Evolutionary conservation across 2,113 vertebrate genomes (phyloP).

Genomic region (Nanorana parkeri): DNA sequence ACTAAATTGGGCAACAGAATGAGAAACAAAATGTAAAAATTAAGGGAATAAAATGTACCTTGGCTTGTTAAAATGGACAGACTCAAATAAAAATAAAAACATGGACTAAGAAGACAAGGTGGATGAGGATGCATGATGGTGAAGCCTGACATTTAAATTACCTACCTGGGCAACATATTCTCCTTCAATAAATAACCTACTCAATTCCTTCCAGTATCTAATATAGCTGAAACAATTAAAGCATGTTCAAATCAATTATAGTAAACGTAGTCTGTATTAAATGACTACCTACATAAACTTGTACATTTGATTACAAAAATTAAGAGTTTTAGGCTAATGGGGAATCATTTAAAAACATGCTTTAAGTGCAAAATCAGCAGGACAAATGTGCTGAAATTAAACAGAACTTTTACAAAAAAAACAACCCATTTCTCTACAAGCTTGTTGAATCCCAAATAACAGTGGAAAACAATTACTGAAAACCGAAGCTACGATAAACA

Average conservation of each 20-base stretch:
- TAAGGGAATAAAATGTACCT: constrained; percentile 76
- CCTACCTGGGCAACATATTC: constrained; percentile 86
- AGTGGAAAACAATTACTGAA: constrained; percentile 55
- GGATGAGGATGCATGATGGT: constrained; percentile 76
- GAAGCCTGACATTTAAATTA: constrained; percentile 81
- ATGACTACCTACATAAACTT: background rate
- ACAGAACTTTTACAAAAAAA: constrained; percentile 42
- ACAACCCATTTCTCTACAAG: constrained; percentile 30
- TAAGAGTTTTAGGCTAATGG: background rate
- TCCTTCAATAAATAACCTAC: constrained; percentile 70
- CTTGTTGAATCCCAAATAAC: constrained; percentile 38
- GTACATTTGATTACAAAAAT: constrained; percentile 3
- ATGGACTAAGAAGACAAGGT: constrained; percentile 71
- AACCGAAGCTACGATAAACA: constrained; percentile 65
- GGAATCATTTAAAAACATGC: constrained; percentile 57
- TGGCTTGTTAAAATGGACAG: constrained; percentile 81
- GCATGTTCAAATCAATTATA: constrained; percentile 46
- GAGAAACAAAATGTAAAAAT: constrained; percentile 76
- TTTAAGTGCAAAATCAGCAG: constrained; percentile 61
- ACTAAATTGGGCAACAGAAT: constrained; percentile 78
- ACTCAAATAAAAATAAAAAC: constrained; percentile 73
- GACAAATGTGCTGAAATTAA: constrained; percentile 11
- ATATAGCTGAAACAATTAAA: constrained; percentile 62
- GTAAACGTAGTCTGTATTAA: background rate
- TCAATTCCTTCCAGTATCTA: constrained; percentile 61